phyloP scores from a whole-genome alignment of 2,888 invertebrate species.

The Macrophya alboannulata region DNA sequence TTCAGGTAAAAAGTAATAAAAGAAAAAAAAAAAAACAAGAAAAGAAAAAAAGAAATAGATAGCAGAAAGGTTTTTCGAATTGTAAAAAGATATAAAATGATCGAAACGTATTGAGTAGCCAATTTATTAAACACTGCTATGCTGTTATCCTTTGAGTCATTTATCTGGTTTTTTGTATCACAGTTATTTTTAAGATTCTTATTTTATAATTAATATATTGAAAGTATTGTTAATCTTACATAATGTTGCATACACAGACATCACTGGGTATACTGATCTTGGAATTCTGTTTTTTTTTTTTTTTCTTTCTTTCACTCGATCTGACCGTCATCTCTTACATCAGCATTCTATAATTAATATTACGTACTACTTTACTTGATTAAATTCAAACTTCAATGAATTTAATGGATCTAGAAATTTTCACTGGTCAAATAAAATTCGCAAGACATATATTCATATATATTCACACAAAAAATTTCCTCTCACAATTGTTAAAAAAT shows the following conservation, averaged over 20 bases:
- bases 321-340: slow-evolving; percentile 61
- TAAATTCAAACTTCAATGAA: slow-evolving; percentile 38
- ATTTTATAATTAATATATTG: slow-evolving; percentile 55
- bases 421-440: slow-evolving; percentile 58
- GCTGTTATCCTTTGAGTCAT: slow-evolving; percentile 48
- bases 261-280: slow-evolving; percentile 58
- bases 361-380: slow-evolving; percentile 1
- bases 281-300: slow-evolving; percentile 52
- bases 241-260: slow-evolving; percentile 59
- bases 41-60: background rate
- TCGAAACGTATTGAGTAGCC: slow-evolving; percentile 31
- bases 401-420: slow-evolving; percentile 33
- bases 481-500: slow-evolving; percentile 52
- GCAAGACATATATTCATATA: slow-evolving; percentile 59
- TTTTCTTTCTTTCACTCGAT: slow-evolving; percentile 53
- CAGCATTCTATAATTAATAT: slow-evolving; percentile 63
- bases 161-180: slow-evolving; percentile 66
- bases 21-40: background rate
- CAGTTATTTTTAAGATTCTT: slow-evolving; percentile 69
- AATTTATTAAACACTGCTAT: slow-evolving; percentile 55
- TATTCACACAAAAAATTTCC: slow-evolving; percentile 50
- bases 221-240: slow-evolving; percentile 63
- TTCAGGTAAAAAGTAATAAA: background rate
- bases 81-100: background rate
- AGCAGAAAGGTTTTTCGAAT: slow-evolving; percentile 1